Base-by-base conservation (phyloP, 2,888 invertebrate genomes). In the Drepanosiphum platanoidis region DNA sequence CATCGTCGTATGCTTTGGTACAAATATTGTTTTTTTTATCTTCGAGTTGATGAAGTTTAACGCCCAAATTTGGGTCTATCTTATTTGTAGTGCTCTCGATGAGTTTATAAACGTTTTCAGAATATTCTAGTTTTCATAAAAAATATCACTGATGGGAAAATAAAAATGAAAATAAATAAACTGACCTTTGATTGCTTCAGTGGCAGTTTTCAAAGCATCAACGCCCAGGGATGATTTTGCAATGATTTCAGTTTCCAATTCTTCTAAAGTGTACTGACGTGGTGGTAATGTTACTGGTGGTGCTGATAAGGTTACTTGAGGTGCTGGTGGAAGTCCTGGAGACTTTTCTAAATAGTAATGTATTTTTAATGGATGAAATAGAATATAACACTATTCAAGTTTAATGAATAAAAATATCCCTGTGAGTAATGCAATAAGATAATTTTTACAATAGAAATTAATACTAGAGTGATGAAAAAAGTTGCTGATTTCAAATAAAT, bases 221-320 rank as follows among this genome's bases (percentile, higher is more conserved):
- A 77, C n/a, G 30, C 75, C 52, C 4, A 68, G 0, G 22, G 58
- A 66, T 7, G 84, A 68, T 27, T 75, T 75, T 36, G 75, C 30
- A 18, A 84, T 39, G 36, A 84, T 84, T 22, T 84, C 84, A 66
- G 75, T 30, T 77, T 84, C 84, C 11, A 84, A n/a, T 75, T 84
- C 84, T 66, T 84, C 68, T 58, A 84, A 77, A 1, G 84, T 75
- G 58, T 75, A 75, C 52, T 84, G 66, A 66, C 7, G 61, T 34
- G 75, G 27, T n/a, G 75, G 75, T 39, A 15, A 7, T 70, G 70
- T 39, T 30, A 52, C 52, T 68, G 52, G 30, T n/a, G n/a, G 61
- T 34, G 75, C 18, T n/a, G 75, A 68, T 39, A 15, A 7, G 70
- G 70, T 39, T 30, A 52, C 52, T 68, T n/a, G n/a, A n/a, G 52